Percentiles rank a stretch among this genome's conserved stretches.
Evolutionary conservation across 2,113 vertebrate species (phyloP).

Genomic region (Alouatta palliata): DNA sequence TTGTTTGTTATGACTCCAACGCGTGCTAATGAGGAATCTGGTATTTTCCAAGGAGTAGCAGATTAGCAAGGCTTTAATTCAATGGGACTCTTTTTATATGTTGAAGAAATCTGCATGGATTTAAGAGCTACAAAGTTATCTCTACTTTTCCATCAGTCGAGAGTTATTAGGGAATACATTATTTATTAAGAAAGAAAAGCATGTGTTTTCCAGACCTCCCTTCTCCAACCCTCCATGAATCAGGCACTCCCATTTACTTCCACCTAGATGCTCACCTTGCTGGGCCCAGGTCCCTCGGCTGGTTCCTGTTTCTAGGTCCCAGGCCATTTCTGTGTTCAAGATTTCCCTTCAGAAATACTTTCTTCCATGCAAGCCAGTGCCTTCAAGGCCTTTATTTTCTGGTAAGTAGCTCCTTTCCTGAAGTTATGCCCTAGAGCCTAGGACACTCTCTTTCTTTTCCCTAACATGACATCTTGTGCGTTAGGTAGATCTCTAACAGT

Average conservation of each 20-base stretch:
- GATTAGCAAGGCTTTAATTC: not conserved
- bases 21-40: not conserved
- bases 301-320: not conserved
- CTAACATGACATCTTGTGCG: not conserved
- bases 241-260: not conserved
- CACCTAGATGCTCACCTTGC: not conserved
- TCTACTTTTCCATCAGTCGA: not conserved
- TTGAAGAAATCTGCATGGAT: not conserved
- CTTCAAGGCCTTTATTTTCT: not conserved
- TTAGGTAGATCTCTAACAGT: not conserved
- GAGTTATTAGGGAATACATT: not conserved
- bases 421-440: not conserved
- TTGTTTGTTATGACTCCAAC: not conserved
- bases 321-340: not conserved
- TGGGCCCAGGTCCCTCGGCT: not conserved
- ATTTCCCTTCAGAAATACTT: not conserved
- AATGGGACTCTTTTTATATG: not conserved
- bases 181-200: not conserved
- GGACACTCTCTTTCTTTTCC: not conserved
- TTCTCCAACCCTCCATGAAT: not conserved
- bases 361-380: not conserved
- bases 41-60: not conserved
- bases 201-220: not conserved
- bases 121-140: not conserved
- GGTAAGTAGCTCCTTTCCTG: not conserved